A percentile compares a stretch with the other conserved stretches of the same genome.
phyloP scores from a whole-genome alignment of 2,888 invertebrate genomes.

The Melanostoma mellinum region DNA sequence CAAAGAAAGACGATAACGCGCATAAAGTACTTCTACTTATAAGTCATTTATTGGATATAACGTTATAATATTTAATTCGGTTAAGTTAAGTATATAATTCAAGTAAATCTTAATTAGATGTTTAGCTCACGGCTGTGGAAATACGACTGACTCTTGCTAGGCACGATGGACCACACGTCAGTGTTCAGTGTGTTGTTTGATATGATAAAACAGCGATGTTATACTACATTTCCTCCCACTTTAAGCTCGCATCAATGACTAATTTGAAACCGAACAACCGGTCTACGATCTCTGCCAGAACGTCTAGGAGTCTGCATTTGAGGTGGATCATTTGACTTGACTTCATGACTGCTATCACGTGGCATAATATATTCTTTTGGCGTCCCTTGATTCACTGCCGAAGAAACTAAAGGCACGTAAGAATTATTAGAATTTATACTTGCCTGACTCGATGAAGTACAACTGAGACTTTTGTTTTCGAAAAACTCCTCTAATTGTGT shows the following conservation, averaged over 20 bases:
- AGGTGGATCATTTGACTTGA: background rate
- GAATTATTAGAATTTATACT: background rate
- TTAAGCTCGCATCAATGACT: background rate
- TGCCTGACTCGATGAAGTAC: background rate
- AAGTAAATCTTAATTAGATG: background rate
- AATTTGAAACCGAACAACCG: background rate
- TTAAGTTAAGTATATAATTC: background rate
- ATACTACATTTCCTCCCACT: slow-evolving; percentile 1
- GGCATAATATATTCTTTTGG: background rate
- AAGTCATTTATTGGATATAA: background rate
- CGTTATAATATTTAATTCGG: background rate
- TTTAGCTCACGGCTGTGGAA: background rate
- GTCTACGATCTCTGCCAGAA: slow-evolving; percentile 1
- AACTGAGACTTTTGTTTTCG: background rate
- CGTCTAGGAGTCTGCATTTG: background rate
- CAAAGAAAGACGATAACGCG: slow-evolving; percentile 4
- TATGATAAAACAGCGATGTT: background rate
- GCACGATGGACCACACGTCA: background rate
- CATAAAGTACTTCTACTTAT: background rate
- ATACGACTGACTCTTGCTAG: background rate
- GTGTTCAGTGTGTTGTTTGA: background rate
- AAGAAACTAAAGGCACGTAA: background rate
- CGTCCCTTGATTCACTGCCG: background rate
- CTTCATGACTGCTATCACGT: background rate
- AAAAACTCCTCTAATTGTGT: background rate